Evolutionary conservation across 1,140 invertebrate genomes (phyloP), one percentile per base, ranked within the genome.

Genomic region (Euwallacea similis): DNA sequence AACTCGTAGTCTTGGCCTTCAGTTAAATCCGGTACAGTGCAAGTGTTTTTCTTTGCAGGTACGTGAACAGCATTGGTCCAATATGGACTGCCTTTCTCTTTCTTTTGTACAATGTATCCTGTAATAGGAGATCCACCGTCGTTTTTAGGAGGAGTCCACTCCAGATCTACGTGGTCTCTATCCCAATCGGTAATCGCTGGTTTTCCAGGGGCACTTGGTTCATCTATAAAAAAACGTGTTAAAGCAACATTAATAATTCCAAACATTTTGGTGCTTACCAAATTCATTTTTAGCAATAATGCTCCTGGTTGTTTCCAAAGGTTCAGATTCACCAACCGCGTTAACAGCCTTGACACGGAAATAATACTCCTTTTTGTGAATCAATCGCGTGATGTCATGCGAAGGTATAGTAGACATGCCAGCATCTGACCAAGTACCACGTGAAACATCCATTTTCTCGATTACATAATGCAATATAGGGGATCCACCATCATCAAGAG

Each of bases 1-100:
- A 99, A 99, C 82, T 98, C 95, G 81, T 98, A 99, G 79, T 97
- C 94, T 82, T 97, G 93, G 42, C 95, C 95, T 82, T 97, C 94
- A 2, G 88, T 91, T 42, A 99, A 84, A 80, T 97, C 94, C 58
- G 93, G 91, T 50, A 98, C 93, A 63, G 90, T 90, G 46, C 90
- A 88, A 75, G 82, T 88, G 21, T 86, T 95, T 75, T 94, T 89
- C 53, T 86, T 88, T 6, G 90, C 86, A 55, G 92, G 91, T 6
- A 96, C 93, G 77, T 94, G 93, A 53, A 90, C 87, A 21, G 94
- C 95, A 81, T 97, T 96, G 10, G 90, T 89, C 94, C 94, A 92
- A 81, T 93, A 95, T 74, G 89, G 93, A 83, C 86, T 91, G 74
- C 94, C 95, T 79, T 96, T 95, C 80, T 98, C 96, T 82, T 96